phyloP scores from a whole-genome alignment of 2,888 invertebrate genomes.

The Strigamia maritima region DNA sequence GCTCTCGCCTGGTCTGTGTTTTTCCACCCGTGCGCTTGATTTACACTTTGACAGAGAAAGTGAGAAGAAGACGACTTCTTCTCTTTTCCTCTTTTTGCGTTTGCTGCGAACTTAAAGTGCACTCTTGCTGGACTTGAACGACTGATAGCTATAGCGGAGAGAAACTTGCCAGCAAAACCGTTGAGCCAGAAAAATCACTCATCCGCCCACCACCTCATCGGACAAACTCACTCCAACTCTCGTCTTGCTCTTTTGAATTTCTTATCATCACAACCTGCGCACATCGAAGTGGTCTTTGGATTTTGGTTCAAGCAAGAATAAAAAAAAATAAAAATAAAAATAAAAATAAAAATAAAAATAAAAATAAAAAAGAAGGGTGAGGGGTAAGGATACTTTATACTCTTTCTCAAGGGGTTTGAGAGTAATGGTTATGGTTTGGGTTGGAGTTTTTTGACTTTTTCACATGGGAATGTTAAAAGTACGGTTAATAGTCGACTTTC shows the following conservation, averaged over 20 bases:
- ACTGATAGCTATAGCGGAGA: conserved; percentile 6
- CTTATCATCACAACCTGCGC: neutral
- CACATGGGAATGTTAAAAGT: no score
- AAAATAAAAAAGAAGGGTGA: no score
- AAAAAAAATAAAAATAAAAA: neutral
- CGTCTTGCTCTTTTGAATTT: neutral
- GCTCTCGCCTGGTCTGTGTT: neutral
- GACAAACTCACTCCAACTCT: neutral
- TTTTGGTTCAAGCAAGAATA: neutral
- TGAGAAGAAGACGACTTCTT: neutral
- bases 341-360: no score
- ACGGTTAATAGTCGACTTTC: no score
- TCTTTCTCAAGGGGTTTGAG: no score
- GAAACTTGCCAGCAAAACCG: neutral
- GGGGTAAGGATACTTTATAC: neutral
- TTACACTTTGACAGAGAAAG: conserved; percentile 24
- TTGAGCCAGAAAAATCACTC: conserved; percentile 7
- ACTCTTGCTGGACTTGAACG: conserved; percentile 11
- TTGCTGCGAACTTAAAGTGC: neutral
- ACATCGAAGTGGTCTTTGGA: neutral
- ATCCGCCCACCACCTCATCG: conserved; percentile 1
- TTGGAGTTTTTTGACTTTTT: no score
- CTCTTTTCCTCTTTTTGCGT: neutral
- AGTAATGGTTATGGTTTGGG: no score
- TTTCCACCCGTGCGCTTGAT: neutral